phyloP scores from a whole-genome alignment of 1,140 invertebrate genomes.

The Drosophila santomea region DNA sequence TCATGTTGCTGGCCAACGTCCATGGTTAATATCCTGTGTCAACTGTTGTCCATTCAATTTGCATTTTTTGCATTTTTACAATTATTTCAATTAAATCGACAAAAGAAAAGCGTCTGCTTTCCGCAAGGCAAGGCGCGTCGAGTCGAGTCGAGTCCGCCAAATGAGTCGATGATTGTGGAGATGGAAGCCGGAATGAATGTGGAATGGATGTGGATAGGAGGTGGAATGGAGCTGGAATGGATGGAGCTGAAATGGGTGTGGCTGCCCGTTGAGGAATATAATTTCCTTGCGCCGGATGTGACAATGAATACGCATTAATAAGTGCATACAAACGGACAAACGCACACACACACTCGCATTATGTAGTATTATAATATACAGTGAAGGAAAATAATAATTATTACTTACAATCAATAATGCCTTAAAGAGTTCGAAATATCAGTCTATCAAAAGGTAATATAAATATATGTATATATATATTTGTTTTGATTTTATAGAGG shows the following conservation, averaged over 20 bases:
- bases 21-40: conserved; percentile 69
- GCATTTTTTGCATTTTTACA: conserved; percentile 83
- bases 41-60: conserved; percentile 79
- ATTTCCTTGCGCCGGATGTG: conserved; percentile 79
- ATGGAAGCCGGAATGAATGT: background rate
- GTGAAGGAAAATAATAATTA: background rate
- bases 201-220: no score
- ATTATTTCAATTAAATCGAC: conserved; percentile 83
- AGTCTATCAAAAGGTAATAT: background rate
- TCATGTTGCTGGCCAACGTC: conserved; percentile 9
- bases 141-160: conserved; percentile 25
- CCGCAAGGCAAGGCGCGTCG: conserved; percentile 48
- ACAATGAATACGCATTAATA: conserved; percentile 84
- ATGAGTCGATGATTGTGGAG: conserved; percentile 27
- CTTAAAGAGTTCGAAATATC: no score
- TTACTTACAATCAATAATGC: background rate
- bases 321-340: conserved; percentile 52
- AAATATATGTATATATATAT: background rate
- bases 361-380: conserved; percentile 6
- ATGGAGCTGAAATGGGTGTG: background rate
- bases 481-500: background rate
- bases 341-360: conserved; percentile 16
- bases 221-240: no score
- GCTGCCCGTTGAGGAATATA: conserved; percentile 63
- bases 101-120: conserved; percentile 62